Evolutionary conservation across 35 echinoderm and acorn worm genomes (phyloP).

Genomic region (Chiridota heheva): DNA sequence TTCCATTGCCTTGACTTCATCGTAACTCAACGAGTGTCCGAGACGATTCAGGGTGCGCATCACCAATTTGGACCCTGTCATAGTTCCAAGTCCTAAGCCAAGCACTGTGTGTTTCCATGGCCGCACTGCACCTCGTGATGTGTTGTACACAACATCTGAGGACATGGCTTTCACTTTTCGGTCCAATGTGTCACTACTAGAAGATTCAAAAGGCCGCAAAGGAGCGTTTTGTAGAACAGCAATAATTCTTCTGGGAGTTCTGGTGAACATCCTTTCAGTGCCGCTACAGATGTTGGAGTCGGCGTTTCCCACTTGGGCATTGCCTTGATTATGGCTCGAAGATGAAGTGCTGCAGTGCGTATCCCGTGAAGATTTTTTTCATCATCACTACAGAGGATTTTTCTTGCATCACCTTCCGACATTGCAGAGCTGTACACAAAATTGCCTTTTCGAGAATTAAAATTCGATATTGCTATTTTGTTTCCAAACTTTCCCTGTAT

Average conservation of each 20-base stretch:
- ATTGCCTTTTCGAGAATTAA: constrained; percentile 45
- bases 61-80: constrained; percentile 50
- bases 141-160: constrained; percentile 54
- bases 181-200: constrained; percentile 16
- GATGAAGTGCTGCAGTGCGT: constrained; percentile 42
- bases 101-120: constrained; percentile 58
- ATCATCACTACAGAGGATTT: constrained; percentile 9
- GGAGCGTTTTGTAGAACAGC: constrained; percentile 50
- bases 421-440: constrained; percentile 27
- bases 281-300: constrained; percentile 55
- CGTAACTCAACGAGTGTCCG: constrained; percentile 34
- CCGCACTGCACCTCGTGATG: constrained; percentile 22
- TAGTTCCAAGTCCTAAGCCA: constrained; percentile 43
- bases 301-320: constrained; percentile 59
- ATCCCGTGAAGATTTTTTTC: constrained; percentile 44
- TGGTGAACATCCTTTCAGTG: constrained; percentile 30
- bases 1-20: constrained; percentile 51
- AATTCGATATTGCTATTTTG: constrained; percentile 34
- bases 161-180: constrained; percentile 36
- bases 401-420: constrained; percentile 35
- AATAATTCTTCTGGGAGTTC: constrained; percentile 21
- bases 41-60: constrained; percentile 43
- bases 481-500: constrained; percentile 57
- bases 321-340: constrained; percentile 39
- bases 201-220: constrained; percentile 38